phyloP scores from a whole-genome alignment of 2,888 invertebrate species.

The Entomobrya proxima region DNA sequence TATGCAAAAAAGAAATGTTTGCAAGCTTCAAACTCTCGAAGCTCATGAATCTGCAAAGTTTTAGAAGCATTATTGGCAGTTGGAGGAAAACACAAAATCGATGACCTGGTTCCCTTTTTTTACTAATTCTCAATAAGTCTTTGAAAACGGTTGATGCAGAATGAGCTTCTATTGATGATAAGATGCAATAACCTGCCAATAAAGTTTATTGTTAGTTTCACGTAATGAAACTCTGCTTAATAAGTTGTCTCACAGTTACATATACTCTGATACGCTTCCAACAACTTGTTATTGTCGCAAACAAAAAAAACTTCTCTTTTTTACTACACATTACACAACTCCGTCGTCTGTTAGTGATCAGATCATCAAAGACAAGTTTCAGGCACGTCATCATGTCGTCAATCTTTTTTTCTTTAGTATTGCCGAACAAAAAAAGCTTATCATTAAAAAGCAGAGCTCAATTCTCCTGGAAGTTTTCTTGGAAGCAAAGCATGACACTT shows the following conservation, averaged over 20 bases:
- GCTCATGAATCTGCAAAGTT: background rate
- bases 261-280: no score
- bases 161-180: background rate
- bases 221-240: background rate
- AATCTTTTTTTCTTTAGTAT: background rate
- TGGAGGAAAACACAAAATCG: conserved; percentile 70
- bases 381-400: background rate
- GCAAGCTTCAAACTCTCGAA: background rate
- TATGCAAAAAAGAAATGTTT: no score
- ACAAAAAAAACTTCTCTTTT: background rate
- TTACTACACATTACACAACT: background rate
- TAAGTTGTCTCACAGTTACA: no score
- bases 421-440: background rate
- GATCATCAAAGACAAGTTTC: no score
- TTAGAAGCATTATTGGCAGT: background rate
- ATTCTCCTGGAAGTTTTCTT: no score
- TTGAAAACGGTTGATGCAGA: background rate
- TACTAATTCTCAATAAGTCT: conserved; percentile 46
- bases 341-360: no score
- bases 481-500: no score
- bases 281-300: background rate
- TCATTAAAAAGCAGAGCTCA: no score
- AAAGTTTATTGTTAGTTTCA: conserved; percentile 12
- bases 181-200: conserved; percentile 33
- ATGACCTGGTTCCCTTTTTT: conserved; percentile 71